Conservation (phyloP, 2,797 vertebrate genomes). For the Clarias platycephalus region DNA sequence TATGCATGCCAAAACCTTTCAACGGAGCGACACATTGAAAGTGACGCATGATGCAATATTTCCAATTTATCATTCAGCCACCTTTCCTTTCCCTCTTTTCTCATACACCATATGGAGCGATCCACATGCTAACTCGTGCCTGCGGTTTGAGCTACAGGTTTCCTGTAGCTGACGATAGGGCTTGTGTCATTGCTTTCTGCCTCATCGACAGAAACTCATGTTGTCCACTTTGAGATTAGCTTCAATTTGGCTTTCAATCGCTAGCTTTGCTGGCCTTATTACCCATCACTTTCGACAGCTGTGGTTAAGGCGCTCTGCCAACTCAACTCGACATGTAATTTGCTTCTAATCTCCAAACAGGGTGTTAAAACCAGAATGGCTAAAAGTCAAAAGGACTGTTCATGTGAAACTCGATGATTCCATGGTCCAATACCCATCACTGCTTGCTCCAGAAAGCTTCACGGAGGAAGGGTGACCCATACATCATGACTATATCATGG, state of each 20-base stretch:
- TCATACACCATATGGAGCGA: slow-evolving; percentile 4
- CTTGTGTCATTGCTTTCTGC: not conserved
- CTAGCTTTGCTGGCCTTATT: not conserved
- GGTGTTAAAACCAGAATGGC: not conserved
- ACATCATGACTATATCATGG: not conserved
- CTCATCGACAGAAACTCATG: not conserved
- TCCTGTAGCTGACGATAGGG: not conserved
- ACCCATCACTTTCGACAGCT: not conserved
- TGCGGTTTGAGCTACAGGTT: not conserved
- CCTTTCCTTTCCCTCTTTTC: not conserved
- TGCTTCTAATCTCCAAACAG: not conserved
- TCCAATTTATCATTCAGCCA: not conserved
- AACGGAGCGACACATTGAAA: not conserved
- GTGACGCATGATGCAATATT: not conserved
- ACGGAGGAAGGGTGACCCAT: too few species aligned
- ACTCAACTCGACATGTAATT: not conserved
- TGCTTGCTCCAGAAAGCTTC: not conserved
- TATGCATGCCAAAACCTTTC: not conserved
- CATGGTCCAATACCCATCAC: not conserved
- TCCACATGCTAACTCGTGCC: not conserved
- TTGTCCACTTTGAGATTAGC: not conserved
- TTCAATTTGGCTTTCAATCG: not conserved
- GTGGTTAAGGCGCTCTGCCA: not conserved
- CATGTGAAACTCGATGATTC: too few species aligned
- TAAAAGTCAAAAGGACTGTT: not conserved